phyloP scores from a whole-genome alignment of 2,797 vertebrate genomes.

The Urocyon cinereoargenteus region DNA sequence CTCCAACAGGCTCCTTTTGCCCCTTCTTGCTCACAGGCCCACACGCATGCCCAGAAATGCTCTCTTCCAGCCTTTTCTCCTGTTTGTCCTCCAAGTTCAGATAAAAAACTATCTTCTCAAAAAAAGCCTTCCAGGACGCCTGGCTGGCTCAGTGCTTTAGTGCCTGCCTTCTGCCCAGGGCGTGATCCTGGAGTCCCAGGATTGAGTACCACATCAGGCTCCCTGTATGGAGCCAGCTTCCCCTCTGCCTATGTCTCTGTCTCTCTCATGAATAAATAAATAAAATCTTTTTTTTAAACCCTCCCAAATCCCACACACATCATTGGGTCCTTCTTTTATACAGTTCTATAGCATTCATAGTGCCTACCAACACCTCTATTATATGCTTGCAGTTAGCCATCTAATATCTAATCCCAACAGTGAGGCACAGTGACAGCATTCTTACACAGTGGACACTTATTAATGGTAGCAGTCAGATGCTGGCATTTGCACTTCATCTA shows the following conservation, averaged over 20 bases:
- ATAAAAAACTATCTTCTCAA: not conserved
- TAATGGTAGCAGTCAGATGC: not conserved
- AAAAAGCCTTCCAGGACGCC: not conserved
- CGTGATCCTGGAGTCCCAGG: no score
- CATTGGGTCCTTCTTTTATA: not conserved
- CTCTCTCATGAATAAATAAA: no score
- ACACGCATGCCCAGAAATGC: not conserved
- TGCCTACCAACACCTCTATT: not conserved
- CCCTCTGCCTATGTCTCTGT: no score
- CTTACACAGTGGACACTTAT: not conserved
- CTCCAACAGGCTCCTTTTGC: not conserved
- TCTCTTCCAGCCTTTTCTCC: not conserved
- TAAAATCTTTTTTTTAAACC: no score
- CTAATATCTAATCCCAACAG: not conserved
- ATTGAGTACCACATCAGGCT: no score
- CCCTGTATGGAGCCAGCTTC: no score
- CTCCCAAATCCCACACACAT: not conserved
- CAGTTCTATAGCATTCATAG: not conserved
- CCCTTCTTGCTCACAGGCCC: not conserved
- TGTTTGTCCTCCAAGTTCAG: not conserved
- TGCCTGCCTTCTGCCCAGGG: no score
- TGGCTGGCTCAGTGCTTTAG: no score
- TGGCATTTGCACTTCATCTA: not conserved
- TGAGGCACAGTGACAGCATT: not conserved
- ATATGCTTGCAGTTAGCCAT: not conserved